Evolutionary conservation across 2,888 invertebrate species (phyloP), one percentile per base, ranked within the genome.

Genomic region (Megaustenia siamemsis): DNA sequence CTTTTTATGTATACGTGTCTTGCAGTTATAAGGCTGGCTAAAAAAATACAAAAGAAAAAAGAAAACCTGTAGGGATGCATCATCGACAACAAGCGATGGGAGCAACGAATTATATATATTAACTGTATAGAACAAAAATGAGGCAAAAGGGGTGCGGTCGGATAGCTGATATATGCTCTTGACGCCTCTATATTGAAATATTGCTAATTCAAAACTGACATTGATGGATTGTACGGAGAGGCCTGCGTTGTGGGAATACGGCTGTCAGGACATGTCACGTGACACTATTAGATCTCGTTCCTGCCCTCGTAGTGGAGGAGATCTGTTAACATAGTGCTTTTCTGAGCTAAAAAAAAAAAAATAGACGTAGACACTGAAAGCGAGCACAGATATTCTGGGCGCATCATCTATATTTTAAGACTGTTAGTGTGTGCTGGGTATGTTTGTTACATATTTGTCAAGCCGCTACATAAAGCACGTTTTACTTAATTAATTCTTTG

Each of bases 211-310:
- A 28, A 68, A 68, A 68, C 68, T 38, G 68, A 68, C 68, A 15
- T 68, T 68, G 68, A 68, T 68, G 35, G 68, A 68, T 68, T 35
- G 68, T 68, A 18, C 15, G 15, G 15, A 68, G 38, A 68, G 38
- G 68, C 38, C 63, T 32, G 63, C 4, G 63, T 18, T 38, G 4
- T 35, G 68, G 38, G 56, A 12, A 35, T 18, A 35, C 38, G 35
- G 35, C 68, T 68, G 68, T 38, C 68, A 68, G 15, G 1, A 38
- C 68, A 38, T 68, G 68, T 68, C 68, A 68, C 56, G 21, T 21
- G 56, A n/a, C 12, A 21, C 24, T 56, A 56, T 21, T n/a, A 21
- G 56, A 6, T 12, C 56, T 56, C 24, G 24, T 56, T 21, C 56
- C 24, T 56, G n/a, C n/a, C n/a, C n/a, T n/a, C n/a, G n/a, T n/a